Evolutionary conservation across 2,888 invertebrate genomes (phyloP).

Genomic region (Lepeophtheirus nordmannii): DNA sequence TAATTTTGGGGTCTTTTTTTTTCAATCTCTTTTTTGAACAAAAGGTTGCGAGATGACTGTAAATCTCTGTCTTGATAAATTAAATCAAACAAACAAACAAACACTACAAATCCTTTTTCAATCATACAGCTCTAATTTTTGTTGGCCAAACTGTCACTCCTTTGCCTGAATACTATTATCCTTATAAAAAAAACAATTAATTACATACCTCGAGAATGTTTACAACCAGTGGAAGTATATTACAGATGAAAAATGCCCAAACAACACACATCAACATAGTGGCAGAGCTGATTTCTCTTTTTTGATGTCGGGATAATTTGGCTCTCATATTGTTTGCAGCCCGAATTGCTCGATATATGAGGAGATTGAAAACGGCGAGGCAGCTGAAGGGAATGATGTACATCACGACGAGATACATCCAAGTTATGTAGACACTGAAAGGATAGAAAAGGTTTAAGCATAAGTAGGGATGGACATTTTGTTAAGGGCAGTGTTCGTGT

Average conservation of each 20-base stretch:
- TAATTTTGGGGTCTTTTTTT: no score
- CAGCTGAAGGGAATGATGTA: slow-evolving; percentile 80
- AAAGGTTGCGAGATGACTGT: no score
- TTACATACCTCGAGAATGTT: slow-evolving; percentile 66
- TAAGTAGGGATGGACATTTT: not conserved
- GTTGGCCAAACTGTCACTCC: no score
- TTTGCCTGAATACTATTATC: no score
- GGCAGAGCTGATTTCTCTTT: slow-evolving; percentile 79
- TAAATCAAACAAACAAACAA: no score
- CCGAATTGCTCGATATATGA: slow-evolving; percentile 49
- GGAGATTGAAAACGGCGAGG: slow-evolving; percentile 70
- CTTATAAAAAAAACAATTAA: not conserved
- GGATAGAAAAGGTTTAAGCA: not conserved
- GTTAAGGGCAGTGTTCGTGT: no score
- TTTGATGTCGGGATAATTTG: slow-evolving; percentile 69
- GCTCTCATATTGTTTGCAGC: slow-evolving; percentile 77
- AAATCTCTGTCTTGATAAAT: no score
- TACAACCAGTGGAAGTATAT: slow-evolving; percentile 66
- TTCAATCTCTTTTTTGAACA: no score
- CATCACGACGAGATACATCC: slow-evolving; percentile 84
- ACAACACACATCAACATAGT: slow-evolving; percentile 90
- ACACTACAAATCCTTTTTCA: no score
- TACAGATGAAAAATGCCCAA: slow-evolving; percentile 74
- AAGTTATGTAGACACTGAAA: slow-evolving; percentile 59
- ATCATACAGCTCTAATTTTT: no score